Percentiles rank a stretch among this genome's conserved stretches.
Evolutionary conservation across 2,797 vertebrate genomes (phyloP).

Genomic region (Tangara arthus): DNA sequence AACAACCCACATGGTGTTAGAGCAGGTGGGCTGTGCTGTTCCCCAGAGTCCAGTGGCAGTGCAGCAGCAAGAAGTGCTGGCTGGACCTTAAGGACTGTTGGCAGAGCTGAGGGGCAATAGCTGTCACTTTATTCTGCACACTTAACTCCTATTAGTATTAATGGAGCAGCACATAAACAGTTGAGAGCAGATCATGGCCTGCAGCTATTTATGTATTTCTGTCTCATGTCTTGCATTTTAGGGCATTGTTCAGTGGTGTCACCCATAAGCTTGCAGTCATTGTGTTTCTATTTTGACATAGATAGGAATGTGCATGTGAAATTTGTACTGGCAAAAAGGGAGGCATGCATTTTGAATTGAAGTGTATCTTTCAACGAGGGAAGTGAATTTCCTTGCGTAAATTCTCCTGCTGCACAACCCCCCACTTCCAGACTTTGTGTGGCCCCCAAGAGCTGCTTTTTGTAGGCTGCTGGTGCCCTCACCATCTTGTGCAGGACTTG

Average conservation of each 20-base stretch:
- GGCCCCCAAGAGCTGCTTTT: constrained; percentile 48
- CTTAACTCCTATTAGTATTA: constrained; percentile 65
- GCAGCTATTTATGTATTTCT: constrained; percentile 48
- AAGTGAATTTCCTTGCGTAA: not conserved
- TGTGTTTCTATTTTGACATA: not conserved
- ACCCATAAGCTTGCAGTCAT: constrained; percentile 1
- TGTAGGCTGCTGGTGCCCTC: constrained; percentile 53
- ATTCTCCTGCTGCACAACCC: not conserved
- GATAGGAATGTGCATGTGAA: not conserved
- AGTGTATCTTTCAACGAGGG: not conserved
- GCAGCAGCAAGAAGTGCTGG: not conserved
- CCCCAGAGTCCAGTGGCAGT: not conserved
- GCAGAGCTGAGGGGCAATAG: constrained; percentile 18
- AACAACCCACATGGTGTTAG: not conserved
- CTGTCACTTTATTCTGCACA: constrained; percentile 55
- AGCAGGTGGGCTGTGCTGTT: not conserved
- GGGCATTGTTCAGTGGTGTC: constrained; percentile 5
- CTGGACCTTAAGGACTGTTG: constrained; percentile 21
- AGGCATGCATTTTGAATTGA: not conserved
- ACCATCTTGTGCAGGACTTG: constrained; percentile 57
- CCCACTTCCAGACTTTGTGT: not conserved
- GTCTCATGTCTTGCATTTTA: constrained; percentile 5
- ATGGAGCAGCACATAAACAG: constrained; percentile 34
- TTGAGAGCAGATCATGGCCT: constrained; percentile 46
- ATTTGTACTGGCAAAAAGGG: not conserved